A percentile compares a stretch with the other conserved stretches of the same genome.
phyloP scores from a whole-genome alignment of 2,888 invertebrate genomes.

The Apocheima hispidaria region DNA sequence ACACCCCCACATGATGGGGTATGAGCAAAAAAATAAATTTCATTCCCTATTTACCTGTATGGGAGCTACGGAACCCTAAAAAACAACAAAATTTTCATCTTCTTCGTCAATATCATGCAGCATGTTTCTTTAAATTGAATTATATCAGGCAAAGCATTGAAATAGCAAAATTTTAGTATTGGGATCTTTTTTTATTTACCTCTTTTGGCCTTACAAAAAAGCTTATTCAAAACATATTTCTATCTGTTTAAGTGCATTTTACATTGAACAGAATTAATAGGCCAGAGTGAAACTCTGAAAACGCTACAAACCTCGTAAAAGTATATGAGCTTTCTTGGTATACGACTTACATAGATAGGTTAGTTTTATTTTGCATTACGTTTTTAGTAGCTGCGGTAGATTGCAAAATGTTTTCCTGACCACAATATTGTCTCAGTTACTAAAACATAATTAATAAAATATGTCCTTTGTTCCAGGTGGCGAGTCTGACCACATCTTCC shows the following conservation, averaged over 20 bases:
- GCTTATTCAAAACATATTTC: conserved; percentile 7
- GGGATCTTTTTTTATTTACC: no score
- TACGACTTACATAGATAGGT: not conserved
- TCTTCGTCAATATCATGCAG: no score
- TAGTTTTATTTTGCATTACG: not conserved
- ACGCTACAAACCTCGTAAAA: conserved; percentile 22
- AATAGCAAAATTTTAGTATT: no score
- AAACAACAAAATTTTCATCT: no score
- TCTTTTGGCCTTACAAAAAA: no score
- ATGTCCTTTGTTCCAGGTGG: conserved; percentile 79
- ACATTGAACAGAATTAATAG: conserved; percentile 8
- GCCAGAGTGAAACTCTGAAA: conserved; percentile 12
- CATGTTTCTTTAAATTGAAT: no score
- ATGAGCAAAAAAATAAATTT: no score
- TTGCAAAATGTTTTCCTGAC: not conserved
- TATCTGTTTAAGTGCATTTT: conserved; percentile 2
- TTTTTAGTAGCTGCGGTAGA: not conserved
- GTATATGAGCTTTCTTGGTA: conserved; percentile 20
- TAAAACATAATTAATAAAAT: not conserved
- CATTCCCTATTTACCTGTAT: no score
- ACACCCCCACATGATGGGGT: no score
- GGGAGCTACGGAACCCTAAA: no score
- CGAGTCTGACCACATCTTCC: conserved; percentile 89
- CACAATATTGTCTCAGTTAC: not conserved
- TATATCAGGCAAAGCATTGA: no score